Evolutionary conservation across 2,888 invertebrate genomes (phyloP).

Genomic region (Melieria omissa): DNA sequence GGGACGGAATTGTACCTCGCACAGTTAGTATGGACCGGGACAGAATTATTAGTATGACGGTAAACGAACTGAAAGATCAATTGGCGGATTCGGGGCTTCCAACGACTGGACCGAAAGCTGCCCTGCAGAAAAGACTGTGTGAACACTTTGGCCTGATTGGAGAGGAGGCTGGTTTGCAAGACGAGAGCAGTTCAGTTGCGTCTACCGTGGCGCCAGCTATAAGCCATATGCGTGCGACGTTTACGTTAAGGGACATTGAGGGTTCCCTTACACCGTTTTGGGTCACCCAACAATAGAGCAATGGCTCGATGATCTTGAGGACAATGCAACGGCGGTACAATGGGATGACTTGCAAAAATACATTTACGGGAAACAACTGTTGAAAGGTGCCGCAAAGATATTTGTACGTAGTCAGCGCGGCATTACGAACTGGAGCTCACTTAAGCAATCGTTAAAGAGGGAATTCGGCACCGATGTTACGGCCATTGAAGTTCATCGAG

Average conservation of each 20-base stretch:
- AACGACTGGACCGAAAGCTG: slow-evolving; percentile 12
- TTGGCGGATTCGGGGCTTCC: neutral
- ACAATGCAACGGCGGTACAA: slow-evolving; percentile 2
- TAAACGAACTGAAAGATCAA: too few species aligned
- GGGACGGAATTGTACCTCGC: too few species aligned
- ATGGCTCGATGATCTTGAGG: too few species aligned
- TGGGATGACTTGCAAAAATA: slow-evolving; percentile 10
- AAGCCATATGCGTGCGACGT: neutral
- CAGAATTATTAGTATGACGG: too few species aligned
- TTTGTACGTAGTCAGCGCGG: slow-evolving; percentile 20
- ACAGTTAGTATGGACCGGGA: too few species aligned
- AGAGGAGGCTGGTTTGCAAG: neutral
- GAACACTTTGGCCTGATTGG: slow-evolving; percentile 9
- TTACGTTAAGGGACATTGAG: slow-evolving; percentile 12
- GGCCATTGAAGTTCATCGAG: too few species aligned
- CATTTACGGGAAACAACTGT: slow-evolving; percentile 9
- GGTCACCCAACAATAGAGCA: too few species aligned
- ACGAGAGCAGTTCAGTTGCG: neutral
- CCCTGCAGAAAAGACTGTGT: neutral
- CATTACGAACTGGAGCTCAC: slow-evolving; percentile 7
- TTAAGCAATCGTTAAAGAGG: slow-evolving; percentile 2
- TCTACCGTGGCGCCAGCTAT: neutral
- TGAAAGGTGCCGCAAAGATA: slow-evolving; percentile 3
- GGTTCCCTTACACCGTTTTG: slow-evolving; percentile 5
- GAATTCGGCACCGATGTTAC: too few species aligned